phyloP scores from a whole-genome alignment of 2,113 vertebrate genomes.

The Callopanchax toddi region DNA sequence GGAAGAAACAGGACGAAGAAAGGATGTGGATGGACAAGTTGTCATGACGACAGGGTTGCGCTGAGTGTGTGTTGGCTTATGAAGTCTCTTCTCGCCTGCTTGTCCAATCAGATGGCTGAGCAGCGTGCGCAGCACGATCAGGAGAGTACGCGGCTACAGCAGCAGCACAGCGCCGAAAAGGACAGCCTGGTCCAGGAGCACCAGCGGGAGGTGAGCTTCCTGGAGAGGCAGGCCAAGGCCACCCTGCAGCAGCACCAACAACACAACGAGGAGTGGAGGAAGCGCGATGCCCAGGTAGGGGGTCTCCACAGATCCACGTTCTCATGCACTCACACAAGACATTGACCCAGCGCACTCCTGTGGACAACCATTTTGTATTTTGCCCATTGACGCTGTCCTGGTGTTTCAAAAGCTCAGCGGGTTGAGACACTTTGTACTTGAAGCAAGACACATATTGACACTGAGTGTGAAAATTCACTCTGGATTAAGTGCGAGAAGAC shows the following conservation, averaged over 20 bases:
- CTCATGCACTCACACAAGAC: slow-evolving; percentile 31
- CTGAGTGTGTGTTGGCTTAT: slow-evolving; percentile 84
- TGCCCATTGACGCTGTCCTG: slow-evolving; percentile 53
- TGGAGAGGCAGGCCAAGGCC: slow-evolving; percentile 88
- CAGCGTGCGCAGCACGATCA: slow-evolving; percentile 96
- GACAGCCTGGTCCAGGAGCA: slow-evolving; percentile 94
- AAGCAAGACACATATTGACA: slow-evolving; percentile 26
- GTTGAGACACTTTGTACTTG: slow-evolving; percentile 51
- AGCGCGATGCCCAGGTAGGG: slow-evolving; percentile 92
- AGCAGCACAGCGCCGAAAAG: slow-evolving; percentile 92
- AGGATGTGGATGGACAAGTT: slow-evolving; percentile 78
- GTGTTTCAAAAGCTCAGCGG: slow-evolving; percentile 68
- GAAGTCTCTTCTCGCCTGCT: slow-evolving; percentile 86
- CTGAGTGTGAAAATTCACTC: neutral
- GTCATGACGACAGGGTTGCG: slow-evolving; percentile 83
- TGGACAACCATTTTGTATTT: slow-evolving; percentile 69
- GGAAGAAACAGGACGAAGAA: slow-evolving; percentile 37
- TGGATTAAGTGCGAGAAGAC: neutral
- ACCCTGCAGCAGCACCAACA: slow-evolving; percentile 89
- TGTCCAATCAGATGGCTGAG: slow-evolving; percentile 99
- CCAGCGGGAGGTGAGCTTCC: slow-evolving; percentile 87
- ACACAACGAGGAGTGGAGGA: slow-evolving; percentile 89
- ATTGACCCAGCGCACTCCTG: slow-evolving; percentile 56
- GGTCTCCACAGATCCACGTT: slow-evolving; percentile 69
- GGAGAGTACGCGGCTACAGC: slow-evolving; percentile 97